phyloP scores from a whole-genome alignment of 2,888 invertebrate genomes.

The Margaritifera margaritifera region DNA sequence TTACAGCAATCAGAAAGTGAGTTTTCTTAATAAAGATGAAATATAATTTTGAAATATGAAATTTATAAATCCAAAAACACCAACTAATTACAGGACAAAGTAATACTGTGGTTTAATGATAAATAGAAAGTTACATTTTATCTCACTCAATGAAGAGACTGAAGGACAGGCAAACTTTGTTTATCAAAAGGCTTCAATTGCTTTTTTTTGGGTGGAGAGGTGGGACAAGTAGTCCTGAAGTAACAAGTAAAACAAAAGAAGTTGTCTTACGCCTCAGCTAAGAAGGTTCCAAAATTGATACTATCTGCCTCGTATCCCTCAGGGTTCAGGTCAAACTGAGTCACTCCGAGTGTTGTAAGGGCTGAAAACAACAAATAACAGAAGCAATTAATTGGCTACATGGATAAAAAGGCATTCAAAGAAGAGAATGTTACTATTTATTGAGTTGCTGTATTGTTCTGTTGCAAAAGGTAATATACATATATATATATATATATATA shows the following conservation, averaged over 20 bases:
- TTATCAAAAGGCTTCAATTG: too few species aligned
- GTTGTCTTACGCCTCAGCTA: conserved; percentile 64
- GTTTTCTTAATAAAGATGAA: too few species aligned
- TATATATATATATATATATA: neutral
- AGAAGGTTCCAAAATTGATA: conserved; percentile 62
- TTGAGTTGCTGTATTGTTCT: neutral
- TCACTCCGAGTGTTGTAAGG: conserved; percentile 61
- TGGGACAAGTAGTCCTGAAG: too few species aligned
- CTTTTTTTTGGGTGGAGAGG: too few species aligned
- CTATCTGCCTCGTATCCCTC: conserved; percentile 58
- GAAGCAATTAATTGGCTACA: neutral
- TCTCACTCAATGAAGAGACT: too few species aligned
- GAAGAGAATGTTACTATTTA: neutral
- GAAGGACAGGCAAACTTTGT: too few species aligned
- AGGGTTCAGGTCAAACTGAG: conserved; percentile 51
- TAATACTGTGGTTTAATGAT: too few species aligned
- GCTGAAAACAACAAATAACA: conserved; percentile 46
- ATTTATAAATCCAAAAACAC: too few species aligned
- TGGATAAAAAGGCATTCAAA: neutral
- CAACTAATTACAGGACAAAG: too few species aligned
- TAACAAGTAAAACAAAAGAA: neutral
- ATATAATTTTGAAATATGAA: too few species aligned
- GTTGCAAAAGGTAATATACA: neutral
- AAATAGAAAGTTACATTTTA: too few species aligned
- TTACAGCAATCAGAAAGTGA: too few species aligned